Base-by-base conservation (phyloP, 2,888 invertebrate species). In the Elgonia sp. region DNA sequence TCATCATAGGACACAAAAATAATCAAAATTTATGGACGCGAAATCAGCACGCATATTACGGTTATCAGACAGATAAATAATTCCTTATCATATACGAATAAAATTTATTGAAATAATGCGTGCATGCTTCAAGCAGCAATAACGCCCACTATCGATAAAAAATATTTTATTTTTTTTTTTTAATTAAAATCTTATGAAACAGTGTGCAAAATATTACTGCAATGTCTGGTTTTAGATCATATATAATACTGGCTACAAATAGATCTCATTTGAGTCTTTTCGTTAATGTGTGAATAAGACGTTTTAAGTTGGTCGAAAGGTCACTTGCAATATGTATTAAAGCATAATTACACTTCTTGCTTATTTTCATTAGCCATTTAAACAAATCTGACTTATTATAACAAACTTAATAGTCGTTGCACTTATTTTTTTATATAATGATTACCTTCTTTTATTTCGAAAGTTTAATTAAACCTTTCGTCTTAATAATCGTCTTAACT, bases 231-330 rank as follows among this genome's bases (percentile, higher is more conserved):
- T 77, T 77, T 53, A 53, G 63, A 20, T 20, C n/a, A 14, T 21
- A 42, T 20, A 37, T 29, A 37, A 63, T 60, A 60, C 62, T 79
- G 10, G 57, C 55, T 21, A 39, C 80, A 80, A 80, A 80, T 70
- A 80, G 80, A 80, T 46, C 50, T 80, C 69, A 70, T 80, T 80
- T 70, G 80, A 80, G 70, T 40, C 69, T 60, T 70, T 80, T 80
- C 80, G 80, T 62, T 80, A 80, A 80, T 80, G 80, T 70, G 80
- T 16, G 70, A 69, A 80, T 70, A 50, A 80, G 62, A 42, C 60
- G 18, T 60, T 37, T 57, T 40, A 60, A 60, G 60, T 73, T 60
- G 20, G 42, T 18, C 16, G 10, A 62, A 16, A 62, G 62, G 37
- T 62, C 29, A 37, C 21, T 10, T 62, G 37, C 60, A 21, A 9